Evolutionary conservation across 1,140 invertebrate genomes (phyloP).

Genomic region (Mycetomoellerius zeteki): DNA sequence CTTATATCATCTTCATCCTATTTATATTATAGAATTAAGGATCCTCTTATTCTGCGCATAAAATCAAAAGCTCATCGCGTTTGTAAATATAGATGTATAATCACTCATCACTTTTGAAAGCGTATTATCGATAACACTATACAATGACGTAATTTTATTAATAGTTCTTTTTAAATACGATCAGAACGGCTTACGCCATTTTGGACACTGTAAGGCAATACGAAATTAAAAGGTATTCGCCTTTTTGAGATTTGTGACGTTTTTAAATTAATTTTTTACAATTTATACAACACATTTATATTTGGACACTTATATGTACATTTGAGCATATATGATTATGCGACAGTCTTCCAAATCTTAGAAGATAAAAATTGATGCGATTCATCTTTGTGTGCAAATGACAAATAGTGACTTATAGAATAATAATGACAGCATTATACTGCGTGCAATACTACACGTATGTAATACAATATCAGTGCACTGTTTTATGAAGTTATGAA

Average conservation of each 20-base stretch:
- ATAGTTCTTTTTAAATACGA: slow-evolving; percentile 11
- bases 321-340: slow-evolving; percentile 8
- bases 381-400: background rate
- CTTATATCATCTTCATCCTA: slow-evolving; percentile 2
- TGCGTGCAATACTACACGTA: slow-evolving; percentile 23
- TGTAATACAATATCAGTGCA: slow-evolving; percentile 7
- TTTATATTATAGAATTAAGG: slow-evolving; percentile 49
- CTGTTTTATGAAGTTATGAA: background rate
- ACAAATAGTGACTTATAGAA: slow-evolving; percentile 13
- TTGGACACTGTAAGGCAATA: background rate
- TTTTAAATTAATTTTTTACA: slow-evolving; percentile 37
- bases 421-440: slow-evolving; percentile 15
- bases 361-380: slow-evolving; percentile 26
- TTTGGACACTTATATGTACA: background rate
- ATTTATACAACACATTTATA: background rate
- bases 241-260: slow-evolving; percentile 11
- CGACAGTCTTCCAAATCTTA: slow-evolving; percentile 44
- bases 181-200: background rate
- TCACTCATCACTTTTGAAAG: slow-evolving; percentile 39
- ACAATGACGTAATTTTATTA: slow-evolving; percentile 53
- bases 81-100: slow-evolving; percentile 62
- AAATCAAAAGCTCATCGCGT: slow-evolving; percentile 57
- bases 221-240: background rate
- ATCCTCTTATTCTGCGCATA: slow-evolving; percentile 33
- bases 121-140: slow-evolving; percentile 17